Percentiles rank a stretch among this genome's conserved stretches.
These are phyloP conservation scores for Alligator mississippiensis DNA, from an alignment of 2,113 vertebrate species.

Conservation along the genomic window DNA sequence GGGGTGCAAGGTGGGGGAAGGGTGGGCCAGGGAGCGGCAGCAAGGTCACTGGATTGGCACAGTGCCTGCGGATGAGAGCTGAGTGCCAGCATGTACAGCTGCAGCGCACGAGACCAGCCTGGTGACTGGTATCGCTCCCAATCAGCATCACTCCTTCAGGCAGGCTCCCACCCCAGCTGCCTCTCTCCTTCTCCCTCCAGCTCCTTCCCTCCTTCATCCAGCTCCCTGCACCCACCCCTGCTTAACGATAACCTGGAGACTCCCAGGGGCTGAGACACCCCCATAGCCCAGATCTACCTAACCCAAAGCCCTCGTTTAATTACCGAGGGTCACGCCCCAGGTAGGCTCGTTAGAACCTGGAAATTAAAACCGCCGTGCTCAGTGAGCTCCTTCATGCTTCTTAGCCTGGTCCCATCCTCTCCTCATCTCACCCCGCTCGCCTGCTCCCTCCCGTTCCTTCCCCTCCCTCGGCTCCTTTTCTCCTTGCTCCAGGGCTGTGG, in stretches of 20 bases:
- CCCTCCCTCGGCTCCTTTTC: neutral
- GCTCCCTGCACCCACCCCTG: neutral
- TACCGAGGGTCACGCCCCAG: neutral
- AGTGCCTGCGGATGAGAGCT: neutral
- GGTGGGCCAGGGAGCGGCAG: neutral
- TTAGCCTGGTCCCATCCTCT: neutral
- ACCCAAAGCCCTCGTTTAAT: neutral
- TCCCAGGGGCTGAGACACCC: neutral
- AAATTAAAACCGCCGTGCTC: neutral
- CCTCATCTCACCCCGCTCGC: rapidly evolving
- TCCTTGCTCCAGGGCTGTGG: rapidly evolving
- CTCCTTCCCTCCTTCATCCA: neutral
- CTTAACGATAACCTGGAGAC: neutral
- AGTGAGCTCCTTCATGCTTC: neutral
- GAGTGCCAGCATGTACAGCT: neutral
- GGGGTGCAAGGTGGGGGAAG: neutral
- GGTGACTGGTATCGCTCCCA: neutral
- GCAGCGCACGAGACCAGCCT: neutral
- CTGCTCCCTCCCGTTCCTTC: neutral
- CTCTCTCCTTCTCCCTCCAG: neutral
- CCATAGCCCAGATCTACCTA: neutral
- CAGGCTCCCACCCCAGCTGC: too few relatives aligned
- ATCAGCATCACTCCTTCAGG: neutral
- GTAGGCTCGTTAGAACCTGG: neutral
- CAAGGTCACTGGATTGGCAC: neutral